Base-by-base conservation (phyloP, 2,888 invertebrate genomes). In the Caradrina clavipalpis region DNA sequence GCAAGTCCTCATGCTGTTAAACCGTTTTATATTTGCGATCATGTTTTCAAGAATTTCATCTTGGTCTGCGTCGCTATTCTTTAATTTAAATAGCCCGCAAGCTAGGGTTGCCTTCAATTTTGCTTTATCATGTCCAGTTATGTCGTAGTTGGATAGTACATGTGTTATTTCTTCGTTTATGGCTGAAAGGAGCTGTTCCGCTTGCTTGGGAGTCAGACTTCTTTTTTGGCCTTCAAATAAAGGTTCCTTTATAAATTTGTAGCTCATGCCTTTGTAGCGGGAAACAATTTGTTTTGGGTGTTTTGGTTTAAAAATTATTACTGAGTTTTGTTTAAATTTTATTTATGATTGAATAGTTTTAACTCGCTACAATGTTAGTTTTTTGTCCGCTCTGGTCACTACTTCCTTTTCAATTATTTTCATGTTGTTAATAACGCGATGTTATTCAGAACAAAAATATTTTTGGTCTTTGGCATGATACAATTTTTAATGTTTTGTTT, bases 31-130 rank as follows among this genome's bases (percentile, higher is more conserved):
- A 22, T 2, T 19, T 6, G 45, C 42, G 11, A 56, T 49, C 22
- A 76, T 15, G 42, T 47, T 64, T 57, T 65, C 64, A 10, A 42
- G 19, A 4, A 71, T 71, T 35, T 64, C 49, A 26, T 75, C 77
- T 51, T 60, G 49, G 11, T 65, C 60, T 11, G 56, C 56, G 6
- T 13, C 26, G 0, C 8, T 45, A 8, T 58, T 35, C 8, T 15
- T 56, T 5, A 76, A 11, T 53, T 79, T 74, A 0, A 17, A 11
- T 31, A 76, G 15, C 1, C 74, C 60, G 15, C 13, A 39, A 0
- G 11, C 21, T 10, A 76, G 17, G 0, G 5, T 66, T n/a, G 45
- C 31, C 13, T 73, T 50, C 15, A 76, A 54, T 0, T 39, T 57
- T 45, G 53, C 26, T 58, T 50, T 61, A 1, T 74, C 53, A 0